These are phyloP conservation scores for Cheirogaleus medius DNA, from an alignment of 2,113 vertebrate genomes.

Conservation along the genomic window DNA sequence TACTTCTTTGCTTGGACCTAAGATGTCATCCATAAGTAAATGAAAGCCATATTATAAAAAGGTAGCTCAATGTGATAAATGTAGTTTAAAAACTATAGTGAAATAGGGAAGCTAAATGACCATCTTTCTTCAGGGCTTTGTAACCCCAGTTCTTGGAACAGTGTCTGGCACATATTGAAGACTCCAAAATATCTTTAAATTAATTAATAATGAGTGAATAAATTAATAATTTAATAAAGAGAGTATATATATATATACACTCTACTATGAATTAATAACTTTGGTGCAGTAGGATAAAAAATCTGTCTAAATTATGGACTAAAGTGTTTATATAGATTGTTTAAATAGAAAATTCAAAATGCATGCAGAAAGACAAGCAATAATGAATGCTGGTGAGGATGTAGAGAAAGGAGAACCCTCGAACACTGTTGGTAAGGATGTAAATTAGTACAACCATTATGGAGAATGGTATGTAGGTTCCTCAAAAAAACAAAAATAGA, in stretches of 20 bases:
- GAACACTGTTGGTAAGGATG: too few species aligned
- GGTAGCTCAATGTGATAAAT: background rate
- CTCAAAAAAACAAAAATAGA: too few species aligned
- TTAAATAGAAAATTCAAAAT: background rate
- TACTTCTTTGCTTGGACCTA: background rate
- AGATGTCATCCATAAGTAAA: background rate
- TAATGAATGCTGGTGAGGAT: too few species aligned
- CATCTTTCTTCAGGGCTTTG: background rate
- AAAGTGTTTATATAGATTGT: background rate
- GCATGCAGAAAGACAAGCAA: background rate
- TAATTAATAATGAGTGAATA: background rate
- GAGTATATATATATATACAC: background rate
- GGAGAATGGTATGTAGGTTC: too few species aligned
- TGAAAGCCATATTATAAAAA: background rate
- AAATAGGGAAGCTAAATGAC: background rate
- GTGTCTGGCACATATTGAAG: background rate
- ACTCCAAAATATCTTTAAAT: background rate
- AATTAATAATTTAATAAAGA: background rate
- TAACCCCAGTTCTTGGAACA: background rate
- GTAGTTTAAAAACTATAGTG: background rate
- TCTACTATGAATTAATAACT: background rate
- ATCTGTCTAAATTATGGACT: background rate
- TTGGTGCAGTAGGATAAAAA: background rate
- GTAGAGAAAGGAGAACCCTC: too few species aligned
- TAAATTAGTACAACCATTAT: too few species aligned